Conservation (phyloP, 2,113 vertebrate species). For the Ophthalmolycus amberensis region DNA sequence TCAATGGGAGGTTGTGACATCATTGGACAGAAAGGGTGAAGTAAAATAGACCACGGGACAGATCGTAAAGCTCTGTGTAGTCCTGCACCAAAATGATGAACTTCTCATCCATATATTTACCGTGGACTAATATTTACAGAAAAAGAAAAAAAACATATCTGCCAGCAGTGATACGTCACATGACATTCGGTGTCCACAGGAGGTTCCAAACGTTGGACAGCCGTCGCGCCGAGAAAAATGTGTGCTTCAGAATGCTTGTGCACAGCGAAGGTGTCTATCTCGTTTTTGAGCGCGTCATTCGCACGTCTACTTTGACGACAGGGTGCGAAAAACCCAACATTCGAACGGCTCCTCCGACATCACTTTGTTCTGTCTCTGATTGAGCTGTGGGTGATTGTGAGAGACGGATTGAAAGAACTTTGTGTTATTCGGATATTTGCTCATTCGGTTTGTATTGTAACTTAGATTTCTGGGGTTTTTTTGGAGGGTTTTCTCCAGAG, state of each 20-base stretch:
- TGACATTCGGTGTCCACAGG: too few relatives aligned
- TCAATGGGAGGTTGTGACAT: neutral
- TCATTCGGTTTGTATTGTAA: neutral
- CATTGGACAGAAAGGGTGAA: neutral
- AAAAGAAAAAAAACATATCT: neutral
- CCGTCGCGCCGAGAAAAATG: too few relatives aligned
- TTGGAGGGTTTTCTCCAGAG: neutral
- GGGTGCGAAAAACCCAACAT: neutral
- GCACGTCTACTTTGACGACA: neutral
- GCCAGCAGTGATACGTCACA: too few relatives aligned
- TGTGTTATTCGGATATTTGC: neutral
- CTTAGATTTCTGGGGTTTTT: neutral
- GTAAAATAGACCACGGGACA: neutral
- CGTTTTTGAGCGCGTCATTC: neutral
- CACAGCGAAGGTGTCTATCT: neutral
- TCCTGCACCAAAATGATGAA: neutral
- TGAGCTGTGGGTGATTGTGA: neutral
- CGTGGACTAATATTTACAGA: neutral
- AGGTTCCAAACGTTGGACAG: too few relatives aligned
- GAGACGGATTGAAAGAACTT: constrained; percentile 12
- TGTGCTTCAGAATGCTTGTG: too few relatives aligned
- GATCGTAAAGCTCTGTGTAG: neutral
- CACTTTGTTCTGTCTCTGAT: neutral
- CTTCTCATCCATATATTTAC: neutral
- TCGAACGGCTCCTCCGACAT: neutral